phyloP scores from a whole-genome alignment of 1,140 invertebrate genomes.

The Musca domestica region DNA sequence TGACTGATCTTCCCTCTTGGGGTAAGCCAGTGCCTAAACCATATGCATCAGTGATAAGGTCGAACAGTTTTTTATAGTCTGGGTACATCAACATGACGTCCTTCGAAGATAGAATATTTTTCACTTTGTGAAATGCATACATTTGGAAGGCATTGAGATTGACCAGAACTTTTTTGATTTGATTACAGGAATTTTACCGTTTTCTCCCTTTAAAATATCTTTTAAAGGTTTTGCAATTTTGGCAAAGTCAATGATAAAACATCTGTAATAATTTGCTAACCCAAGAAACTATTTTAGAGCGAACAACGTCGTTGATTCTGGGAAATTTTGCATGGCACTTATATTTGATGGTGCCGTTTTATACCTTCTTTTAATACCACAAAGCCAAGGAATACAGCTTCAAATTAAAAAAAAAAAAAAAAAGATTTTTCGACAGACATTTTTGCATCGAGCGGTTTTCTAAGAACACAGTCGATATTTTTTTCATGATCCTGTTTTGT shows the following conservation, averaged over 20 bases:
- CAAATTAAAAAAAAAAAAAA: conserved; percentile 47
- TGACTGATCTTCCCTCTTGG: conserved; percentile 36
- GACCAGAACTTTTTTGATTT: conserved; percentile 9
- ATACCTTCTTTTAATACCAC: conserved; percentile 23
- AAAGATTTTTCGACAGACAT: conserved; percentile 54
- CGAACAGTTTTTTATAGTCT: conserved; percentile 24
- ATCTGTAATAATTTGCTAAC: conserved; percentile 31
- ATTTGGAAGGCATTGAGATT: background rate
- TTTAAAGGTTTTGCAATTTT: conserved; percentile 37
- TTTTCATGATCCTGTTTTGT: conserved; percentile 12
- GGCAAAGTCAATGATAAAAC: conserved; percentile 27
- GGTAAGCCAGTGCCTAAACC: conserved; percentile 38
- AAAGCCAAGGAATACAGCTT: conserved; percentile 28
- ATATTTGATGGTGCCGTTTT: conserved; percentile 32
- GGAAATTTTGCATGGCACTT: conserved; percentile 29
- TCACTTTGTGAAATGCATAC: background rate
- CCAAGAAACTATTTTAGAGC: conserved; percentile 30
- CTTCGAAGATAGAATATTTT: conserved; percentile 1
- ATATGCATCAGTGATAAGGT: conserved; percentile 27
- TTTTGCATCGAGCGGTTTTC: no score
- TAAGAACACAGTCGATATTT: no score
- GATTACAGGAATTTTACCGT: background rate
- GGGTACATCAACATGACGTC: conserved; percentile 5
- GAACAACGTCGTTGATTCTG: conserved; percentile 25
- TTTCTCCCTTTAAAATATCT: conserved; percentile 8